Evolutionary conservation across 1,140 invertebrate species (phyloP).

Genomic region (Pristionchus pacificus): DNA sequence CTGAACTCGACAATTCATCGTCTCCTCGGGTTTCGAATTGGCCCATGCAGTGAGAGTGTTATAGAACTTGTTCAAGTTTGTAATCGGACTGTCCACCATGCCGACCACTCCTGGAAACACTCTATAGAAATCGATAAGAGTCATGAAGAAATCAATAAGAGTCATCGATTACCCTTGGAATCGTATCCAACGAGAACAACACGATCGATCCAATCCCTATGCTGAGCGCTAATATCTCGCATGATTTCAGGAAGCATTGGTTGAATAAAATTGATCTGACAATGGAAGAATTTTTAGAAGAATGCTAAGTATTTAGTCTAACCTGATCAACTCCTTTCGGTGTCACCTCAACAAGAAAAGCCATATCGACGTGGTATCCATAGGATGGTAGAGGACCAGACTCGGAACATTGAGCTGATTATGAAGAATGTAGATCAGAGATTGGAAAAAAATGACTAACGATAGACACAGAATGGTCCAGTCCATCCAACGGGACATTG

Average conservation of each 20-base stretch:
- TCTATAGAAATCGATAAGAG: no score
- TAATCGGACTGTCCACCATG: no score
- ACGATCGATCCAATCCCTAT: conserved; percentile 29
- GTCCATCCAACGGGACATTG: conserved; percentile 24
- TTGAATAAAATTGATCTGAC: conserved; percentile 1
- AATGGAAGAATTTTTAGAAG: neutral
- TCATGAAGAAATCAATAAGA: no score
- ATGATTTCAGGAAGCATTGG: conserved; percentile 21
- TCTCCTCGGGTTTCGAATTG: no score
- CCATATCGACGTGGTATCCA: conserved; percentile 26
- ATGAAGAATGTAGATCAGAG: neutral
- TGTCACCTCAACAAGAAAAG: conserved; percentile 40
- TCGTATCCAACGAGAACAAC: conserved; percentile 37
- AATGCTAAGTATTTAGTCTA: no score
- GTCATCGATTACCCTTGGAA: conserved; percentile 23
- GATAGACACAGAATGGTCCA: conserved; percentile 26
- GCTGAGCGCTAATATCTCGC: conserved; percentile 31
- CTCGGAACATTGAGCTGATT: conserved; percentile 17
- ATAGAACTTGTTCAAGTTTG: no score
- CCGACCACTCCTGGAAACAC: no score
- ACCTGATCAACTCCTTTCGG: conserved; percentile 9
- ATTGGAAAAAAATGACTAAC: neutral
- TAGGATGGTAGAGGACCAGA: conserved; percentile 21
- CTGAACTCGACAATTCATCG: no score
- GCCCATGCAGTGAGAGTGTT: no score